Conservation (phyloP, 2,797 vertebrate genomes). For the Atherinosoma microstoma region DNA sequence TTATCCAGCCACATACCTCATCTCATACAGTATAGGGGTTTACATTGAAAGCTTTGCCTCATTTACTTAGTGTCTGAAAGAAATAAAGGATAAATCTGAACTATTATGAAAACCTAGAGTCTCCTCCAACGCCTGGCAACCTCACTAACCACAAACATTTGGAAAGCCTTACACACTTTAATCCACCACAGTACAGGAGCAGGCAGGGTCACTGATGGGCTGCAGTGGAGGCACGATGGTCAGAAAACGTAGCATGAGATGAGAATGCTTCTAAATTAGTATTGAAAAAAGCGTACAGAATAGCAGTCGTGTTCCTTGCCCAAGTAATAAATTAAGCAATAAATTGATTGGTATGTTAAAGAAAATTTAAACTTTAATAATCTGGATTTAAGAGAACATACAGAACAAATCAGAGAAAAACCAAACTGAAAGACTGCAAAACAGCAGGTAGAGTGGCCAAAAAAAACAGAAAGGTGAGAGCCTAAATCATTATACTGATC, state of each 20-base stretch:
- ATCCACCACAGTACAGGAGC: conserved; percentile 55
- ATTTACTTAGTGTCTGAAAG: conserved; percentile 75
- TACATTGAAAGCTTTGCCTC: conserved; percentile 71
- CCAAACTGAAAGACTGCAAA: neutral
- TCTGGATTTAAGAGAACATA: conserved; percentile 2
- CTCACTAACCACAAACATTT: conserved; percentile 69
- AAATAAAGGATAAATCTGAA: conserved; percentile 69
- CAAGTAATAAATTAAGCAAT: neutral
- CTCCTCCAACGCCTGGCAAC: conserved; percentile 60
- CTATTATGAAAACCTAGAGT: conserved; percentile 66
- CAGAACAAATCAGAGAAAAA: neutral
- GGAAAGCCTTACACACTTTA: conserved; percentile 59
- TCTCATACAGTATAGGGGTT: conserved; percentile 72
- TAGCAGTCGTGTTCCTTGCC: neutral
- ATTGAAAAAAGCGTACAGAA: neutral
- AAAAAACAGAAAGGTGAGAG: conserved; percentile 22
- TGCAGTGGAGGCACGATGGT: conserved; percentile 26
- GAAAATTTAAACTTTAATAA: neutral
- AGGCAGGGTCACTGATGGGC: conserved; percentile 61
- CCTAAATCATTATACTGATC: neutral
- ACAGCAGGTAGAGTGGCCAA: neutral
- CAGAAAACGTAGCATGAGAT: neutral
- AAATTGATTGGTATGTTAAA: conserved; percentile 12
- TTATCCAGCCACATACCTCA: conserved; percentile 70
- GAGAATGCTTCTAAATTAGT: neutral